A percentile compares a stretch with the other conserved stretches of the same genome.
phyloP scores from a whole-genome alignment of 2,113 vertebrate species.

The Felis chaus region DNA sequence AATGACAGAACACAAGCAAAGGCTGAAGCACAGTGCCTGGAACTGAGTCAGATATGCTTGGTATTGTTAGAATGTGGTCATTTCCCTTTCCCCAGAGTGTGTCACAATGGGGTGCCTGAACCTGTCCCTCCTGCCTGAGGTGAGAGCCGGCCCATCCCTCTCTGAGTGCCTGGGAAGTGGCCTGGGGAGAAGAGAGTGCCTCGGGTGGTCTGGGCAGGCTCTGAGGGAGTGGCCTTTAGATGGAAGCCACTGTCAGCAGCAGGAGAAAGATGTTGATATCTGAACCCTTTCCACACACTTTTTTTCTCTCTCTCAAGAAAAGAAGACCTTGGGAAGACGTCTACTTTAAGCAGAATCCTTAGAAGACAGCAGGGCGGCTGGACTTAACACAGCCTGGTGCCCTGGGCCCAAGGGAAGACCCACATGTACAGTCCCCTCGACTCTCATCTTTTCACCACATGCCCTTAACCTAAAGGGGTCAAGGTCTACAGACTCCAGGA shows the following conservation, averaged over 20 bases:
- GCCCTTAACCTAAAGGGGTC: neutral
- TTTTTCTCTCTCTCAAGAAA: neutral
- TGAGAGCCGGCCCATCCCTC: neutral
- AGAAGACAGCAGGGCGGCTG: neutral
- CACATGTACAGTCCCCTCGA: neutral
- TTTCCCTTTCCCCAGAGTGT: neutral
- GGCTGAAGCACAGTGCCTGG: neutral
- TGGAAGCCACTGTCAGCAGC: neutral
- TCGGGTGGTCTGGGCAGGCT: neutral
- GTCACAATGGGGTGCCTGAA: neutral
- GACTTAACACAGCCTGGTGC: neutral
- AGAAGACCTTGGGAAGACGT: neutral
- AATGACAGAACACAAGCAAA: constrained; percentile 37
- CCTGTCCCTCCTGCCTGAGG: neutral
- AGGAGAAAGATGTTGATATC: neutral
- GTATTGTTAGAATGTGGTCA: neutral
- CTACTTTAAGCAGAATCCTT: neutral
- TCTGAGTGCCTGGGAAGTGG: neutral
- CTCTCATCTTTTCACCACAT: neutral
- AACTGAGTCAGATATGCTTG: neutral
- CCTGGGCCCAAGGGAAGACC: neutral
- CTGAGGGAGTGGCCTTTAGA: neutral
- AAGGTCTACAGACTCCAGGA: neutral
- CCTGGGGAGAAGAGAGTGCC: neutral
- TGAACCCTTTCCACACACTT: neutral